A percentile compares a stretch with the other conserved stretches of the same genome.
Conservation (phyloP, 2,113 vertebrate species). For the Abramis brama region DNA sequence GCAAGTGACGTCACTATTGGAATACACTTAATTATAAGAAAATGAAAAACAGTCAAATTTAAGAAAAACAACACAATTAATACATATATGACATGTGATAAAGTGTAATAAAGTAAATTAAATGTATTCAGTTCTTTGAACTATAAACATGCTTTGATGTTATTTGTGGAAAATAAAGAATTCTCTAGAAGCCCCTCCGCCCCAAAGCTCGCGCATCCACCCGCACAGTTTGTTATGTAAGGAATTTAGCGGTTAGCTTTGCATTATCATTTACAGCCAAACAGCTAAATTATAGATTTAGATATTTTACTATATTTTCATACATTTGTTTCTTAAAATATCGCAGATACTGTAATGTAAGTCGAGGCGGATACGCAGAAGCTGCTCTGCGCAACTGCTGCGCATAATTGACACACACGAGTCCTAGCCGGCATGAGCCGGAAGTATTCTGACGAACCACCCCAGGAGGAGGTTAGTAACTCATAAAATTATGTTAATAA, state of each 20-base stretch:
- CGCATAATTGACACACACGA: slow-evolving; percentile 4
- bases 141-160: background rate
- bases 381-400: background rate
- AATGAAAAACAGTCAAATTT: background rate
- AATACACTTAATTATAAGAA: background rate
- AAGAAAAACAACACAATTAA: background rate
- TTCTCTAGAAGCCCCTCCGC: background rate
- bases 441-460: slow-evolving; percentile 57
- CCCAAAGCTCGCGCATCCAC: slow-evolving; percentile 4
- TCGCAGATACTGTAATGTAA: background rate
- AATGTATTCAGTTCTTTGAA: background rate
- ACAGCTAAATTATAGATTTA: background rate
- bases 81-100: too few species aligned
- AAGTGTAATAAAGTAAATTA: background rate
- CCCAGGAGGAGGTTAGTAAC: slow-evolving; percentile 59
- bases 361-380: background rate
- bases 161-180: background rate
- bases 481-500: slow-evolving; percentile 13
- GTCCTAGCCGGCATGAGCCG: slow-evolving; percentile 57
- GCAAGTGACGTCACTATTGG: background rate
- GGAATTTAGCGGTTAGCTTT: background rate
- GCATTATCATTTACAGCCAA: background rate
- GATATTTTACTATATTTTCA: background rate
- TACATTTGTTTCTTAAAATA: background rate
- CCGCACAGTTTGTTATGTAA: background rate